Evolutionary conservation across 2,797 vertebrate genomes (phyloP).

Genomic region (Graptemys geographica): DNA sequence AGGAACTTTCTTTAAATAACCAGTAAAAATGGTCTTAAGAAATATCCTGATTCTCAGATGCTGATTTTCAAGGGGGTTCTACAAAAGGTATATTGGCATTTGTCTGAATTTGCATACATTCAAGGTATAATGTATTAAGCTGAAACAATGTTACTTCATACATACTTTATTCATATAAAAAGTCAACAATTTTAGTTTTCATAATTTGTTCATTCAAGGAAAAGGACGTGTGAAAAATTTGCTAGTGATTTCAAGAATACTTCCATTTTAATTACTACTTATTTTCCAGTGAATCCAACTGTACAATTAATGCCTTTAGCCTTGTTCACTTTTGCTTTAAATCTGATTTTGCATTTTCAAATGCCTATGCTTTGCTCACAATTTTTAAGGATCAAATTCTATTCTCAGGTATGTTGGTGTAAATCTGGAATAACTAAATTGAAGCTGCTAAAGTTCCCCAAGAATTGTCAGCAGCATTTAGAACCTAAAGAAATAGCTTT

Average conservation of each 20-base stretch:
- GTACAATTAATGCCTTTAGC: background rate
- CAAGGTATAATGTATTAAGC: background rate
- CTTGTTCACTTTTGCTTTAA: background rate
- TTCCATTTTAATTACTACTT: background rate
- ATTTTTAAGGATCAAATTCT: background rate
- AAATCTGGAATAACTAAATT: background rate
- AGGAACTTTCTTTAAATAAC: slow-evolving; percentile 55
- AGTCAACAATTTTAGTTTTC: background rate
- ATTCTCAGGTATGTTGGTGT: background rate
- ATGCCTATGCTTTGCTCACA: background rate
- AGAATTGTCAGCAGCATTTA: slow-evolving; percentile 25
- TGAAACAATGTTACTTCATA: background rate
- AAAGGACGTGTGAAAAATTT: background rate
- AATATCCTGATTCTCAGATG: slow-evolving; percentile 20
- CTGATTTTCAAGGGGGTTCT: slow-evolving; percentile 36
- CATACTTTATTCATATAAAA: background rate
- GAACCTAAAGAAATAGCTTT: background rate
- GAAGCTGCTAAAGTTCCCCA: background rate
- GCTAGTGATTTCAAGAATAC: background rate
- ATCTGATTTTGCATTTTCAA: background rate
- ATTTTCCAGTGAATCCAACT: background rate
- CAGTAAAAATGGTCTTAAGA: background rate
- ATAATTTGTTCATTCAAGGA: background rate
- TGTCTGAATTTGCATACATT: background rate
- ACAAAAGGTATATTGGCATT: background rate